Conservation (phyloP, 1,140 invertebrate genomes). For the Colletes latitarsis region DNA sequence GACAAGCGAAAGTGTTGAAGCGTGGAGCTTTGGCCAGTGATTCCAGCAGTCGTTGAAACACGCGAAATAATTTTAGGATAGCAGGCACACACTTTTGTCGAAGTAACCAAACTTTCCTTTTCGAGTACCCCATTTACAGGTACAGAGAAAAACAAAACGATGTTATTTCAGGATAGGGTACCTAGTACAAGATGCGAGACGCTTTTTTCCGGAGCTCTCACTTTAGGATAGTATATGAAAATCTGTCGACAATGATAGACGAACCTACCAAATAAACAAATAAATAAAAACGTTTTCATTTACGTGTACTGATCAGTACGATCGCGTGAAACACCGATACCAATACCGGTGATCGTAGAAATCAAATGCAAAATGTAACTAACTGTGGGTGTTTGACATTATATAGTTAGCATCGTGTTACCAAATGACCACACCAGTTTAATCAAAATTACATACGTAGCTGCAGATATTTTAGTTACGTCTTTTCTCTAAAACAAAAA, state of each 20-base stretch:
- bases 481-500: neutral
- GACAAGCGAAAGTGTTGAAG: conserved; percentile 23
- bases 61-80: conserved; percentile 22
- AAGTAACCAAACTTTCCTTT: conserved; percentile 64
- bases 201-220: conserved; percentile 57
- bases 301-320: conserved; percentile 33
- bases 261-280: conserved; percentile 57
- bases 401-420: conserved; percentile 41
- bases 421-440: conserved; percentile 38
- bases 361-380: conserved; percentile 54
- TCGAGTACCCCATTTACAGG: conserved; percentile 74
- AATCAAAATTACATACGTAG: conserved; percentile 55
- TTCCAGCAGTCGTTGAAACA: conserved; percentile 37
- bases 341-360: conserved; percentile 55
- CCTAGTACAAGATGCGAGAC: conserved; percentile 59
- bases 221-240: conserved; percentile 51
- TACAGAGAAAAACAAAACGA: conserved; percentile 52
- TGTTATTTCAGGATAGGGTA: conserved; percentile 51
- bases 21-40: conserved; percentile 41
- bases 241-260: conserved; percentile 46
- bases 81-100: conserved; percentile 46
- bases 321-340: conserved; percentile 41
- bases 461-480: conserved; percentile 31
- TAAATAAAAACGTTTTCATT: conserved; percentile 42
- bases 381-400: conserved; percentile 62